Conservation (phyloP, 1,140 invertebrate genomes). For the Chironomus striatipennis region DNA sequence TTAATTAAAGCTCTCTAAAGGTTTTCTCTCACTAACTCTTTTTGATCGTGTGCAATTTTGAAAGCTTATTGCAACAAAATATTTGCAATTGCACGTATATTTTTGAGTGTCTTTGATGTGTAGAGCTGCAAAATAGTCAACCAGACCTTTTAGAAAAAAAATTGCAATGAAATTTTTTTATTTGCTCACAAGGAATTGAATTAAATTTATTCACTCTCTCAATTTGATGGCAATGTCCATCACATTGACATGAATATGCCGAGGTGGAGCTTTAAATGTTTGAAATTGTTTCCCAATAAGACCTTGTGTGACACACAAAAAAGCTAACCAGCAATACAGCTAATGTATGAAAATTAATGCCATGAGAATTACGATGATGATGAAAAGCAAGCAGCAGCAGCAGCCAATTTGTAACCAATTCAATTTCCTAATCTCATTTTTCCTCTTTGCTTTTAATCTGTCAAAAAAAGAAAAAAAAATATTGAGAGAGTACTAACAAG, state of each 20-base stretch:
- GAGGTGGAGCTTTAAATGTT: neutral
- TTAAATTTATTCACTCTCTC: neutral
- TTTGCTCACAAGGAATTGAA: no score
- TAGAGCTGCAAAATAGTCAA: no score
- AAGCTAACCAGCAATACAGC: neutral
- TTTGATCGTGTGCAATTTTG: neutral
- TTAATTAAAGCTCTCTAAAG: neutral
- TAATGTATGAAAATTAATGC: no score
- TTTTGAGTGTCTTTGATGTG: no score
- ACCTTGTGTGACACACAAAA: conserved; percentile 6
- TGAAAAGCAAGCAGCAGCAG: neutral
- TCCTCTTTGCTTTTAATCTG: no score
- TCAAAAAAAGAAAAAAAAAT: no score
- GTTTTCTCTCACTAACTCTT: neutral
- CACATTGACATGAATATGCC: conserved; percentile 12
- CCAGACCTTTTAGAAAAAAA: no score
- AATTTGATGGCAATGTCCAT: neutral
- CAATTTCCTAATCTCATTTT: neutral
- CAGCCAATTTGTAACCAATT: neutral
- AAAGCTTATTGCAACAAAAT: neutral
- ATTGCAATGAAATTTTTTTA: no score
- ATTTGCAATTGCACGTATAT: neutral
- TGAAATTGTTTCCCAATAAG: conserved; percentile 13
- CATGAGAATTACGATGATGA: neutral
- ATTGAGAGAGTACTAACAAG: no score